Evolutionary conservation across 2,888 invertebrate species (phyloP).

Genomic region (Protula sp.): DNA sequence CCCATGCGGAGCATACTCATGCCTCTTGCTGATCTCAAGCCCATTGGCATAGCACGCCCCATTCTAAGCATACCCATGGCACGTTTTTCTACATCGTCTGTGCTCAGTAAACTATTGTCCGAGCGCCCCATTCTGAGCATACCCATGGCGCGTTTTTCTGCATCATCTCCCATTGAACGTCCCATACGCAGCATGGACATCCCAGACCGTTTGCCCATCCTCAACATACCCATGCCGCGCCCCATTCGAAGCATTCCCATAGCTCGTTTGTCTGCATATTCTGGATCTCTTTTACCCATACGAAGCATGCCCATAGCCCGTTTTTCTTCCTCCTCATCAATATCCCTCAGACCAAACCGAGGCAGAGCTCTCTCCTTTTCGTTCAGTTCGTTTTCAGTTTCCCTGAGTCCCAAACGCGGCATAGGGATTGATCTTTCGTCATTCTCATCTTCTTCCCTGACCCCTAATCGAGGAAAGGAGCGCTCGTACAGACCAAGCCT

Average conservation of each 20-base stretch:
- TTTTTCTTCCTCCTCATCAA: conserved; percentile 19
- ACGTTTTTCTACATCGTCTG: conserved; percentile 6
- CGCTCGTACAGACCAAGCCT: neutral
- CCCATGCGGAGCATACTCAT: conserved; percentile 39
- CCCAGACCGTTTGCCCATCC: conserved; percentile 20
- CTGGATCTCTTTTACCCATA: conserved; percentile 36
- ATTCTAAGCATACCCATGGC: conserved; percentile 16
- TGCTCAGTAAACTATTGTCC: too few relatives aligned
- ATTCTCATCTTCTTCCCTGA: conserved; percentile 4
- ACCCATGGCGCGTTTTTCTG: conserved; percentile 14
- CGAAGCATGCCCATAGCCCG: conserved; percentile 36
- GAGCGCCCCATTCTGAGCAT: conserved; percentile 24
- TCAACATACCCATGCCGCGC: conserved; percentile 20
- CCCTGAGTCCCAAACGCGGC: conserved; percentile 5
- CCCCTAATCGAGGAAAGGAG: conserved; percentile 4
- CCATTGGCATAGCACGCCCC: conserved; percentile 33
- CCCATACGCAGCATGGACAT: conserved; percentile 19
- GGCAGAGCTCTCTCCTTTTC: conserved; percentile 5
- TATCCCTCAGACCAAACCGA: neutral
- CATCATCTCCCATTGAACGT: neutral
- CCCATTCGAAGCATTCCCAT: conserved; percentile 25
- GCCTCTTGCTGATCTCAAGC: conserved; percentile 23
- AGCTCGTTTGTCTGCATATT: conserved; percentile 17
- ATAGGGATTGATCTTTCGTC: conserved; percentile 3
- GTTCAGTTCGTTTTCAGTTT: conserved; percentile 5